phyloP scores from a whole-genome alignment of 2,113 vertebrate genomes.

The Ciconia boyciana region DNA sequence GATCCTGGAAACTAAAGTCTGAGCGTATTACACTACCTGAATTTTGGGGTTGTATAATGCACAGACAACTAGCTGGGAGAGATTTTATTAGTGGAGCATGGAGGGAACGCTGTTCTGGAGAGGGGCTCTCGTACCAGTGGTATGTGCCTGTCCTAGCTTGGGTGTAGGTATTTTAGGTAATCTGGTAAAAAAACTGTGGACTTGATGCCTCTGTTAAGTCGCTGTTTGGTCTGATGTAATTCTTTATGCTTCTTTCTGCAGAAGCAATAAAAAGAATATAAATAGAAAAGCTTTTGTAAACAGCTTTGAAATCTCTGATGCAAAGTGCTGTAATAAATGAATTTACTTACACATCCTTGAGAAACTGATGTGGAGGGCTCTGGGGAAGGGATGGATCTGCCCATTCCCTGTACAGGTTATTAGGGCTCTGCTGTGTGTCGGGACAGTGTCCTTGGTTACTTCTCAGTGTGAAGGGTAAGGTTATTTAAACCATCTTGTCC shows the following conservation, averaged over 20 bases:
- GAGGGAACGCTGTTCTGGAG: neutral
- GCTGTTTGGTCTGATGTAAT: neutral
- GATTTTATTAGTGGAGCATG: neutral
- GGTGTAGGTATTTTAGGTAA: neutral
- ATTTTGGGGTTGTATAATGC: neutral
- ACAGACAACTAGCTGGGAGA: neutral
- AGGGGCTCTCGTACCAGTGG: accelerated
- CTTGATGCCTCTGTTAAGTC: neutral
- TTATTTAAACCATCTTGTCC: neutral
- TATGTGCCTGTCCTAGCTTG: neutral
- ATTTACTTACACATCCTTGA: neutral
- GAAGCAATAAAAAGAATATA: neutral
- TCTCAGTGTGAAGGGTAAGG: neutral
- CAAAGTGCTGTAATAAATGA: neutral
- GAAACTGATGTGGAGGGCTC: neutral
- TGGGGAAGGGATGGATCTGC: neutral
- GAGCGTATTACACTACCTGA: neutral
- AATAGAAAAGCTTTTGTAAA: neutral
- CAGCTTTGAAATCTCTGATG: neutral
- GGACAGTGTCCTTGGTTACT: neutral
- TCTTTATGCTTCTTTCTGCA: neutral
- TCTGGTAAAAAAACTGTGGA: neutral
- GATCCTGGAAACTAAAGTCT: neutral
- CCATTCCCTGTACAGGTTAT: neutral
- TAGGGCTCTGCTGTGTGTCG: neutral